phyloP scores from a whole-genome alignment of 1,140 invertebrate species.

The Megalopta genalis region DNA sequence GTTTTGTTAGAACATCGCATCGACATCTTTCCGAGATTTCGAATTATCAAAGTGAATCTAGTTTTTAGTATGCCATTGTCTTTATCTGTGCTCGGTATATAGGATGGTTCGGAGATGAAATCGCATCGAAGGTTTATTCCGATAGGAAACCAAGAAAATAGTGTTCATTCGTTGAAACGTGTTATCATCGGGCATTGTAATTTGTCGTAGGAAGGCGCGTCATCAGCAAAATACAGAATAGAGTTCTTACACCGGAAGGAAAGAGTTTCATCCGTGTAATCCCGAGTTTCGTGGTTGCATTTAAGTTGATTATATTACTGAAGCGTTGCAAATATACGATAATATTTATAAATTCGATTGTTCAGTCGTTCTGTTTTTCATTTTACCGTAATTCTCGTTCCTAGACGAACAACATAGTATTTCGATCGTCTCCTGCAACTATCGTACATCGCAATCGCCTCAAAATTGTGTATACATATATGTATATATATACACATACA shows the following conservation, averaged over 20 bases:
- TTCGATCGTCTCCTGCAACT: neutral
- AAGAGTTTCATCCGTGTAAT: neutral
- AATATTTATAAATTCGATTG: conserved; percentile 15
- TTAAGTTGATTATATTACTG: neutral
- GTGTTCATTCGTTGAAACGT: conserved; percentile 1
- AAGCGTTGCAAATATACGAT: neutral
- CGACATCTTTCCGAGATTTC: neutral
- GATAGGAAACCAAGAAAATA: neutral
- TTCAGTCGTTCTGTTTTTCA: conserved; percentile 8
- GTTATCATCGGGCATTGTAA: conserved; percentile 17
- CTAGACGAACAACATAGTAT: neutral
- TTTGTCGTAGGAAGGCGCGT: conserved; percentile 19
- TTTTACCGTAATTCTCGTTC: neutral
- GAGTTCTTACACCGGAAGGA: neutral
- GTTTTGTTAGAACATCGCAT: neutral
- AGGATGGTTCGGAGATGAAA: neutral
- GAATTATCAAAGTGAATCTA: neutral
- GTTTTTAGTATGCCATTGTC: neutral
- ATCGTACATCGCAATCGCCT: neutral
- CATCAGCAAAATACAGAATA: conserved; percentile 22
- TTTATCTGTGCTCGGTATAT: neutral
- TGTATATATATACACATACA: too few relatives aligned
- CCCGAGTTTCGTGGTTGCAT: neutral
- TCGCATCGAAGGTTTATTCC: neutral
- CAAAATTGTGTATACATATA: too few relatives aligned